Evolutionary conservation across 2,113 vertebrate genomes (phyloP).

Genomic region (Eptesicus fuscus): DNA sequence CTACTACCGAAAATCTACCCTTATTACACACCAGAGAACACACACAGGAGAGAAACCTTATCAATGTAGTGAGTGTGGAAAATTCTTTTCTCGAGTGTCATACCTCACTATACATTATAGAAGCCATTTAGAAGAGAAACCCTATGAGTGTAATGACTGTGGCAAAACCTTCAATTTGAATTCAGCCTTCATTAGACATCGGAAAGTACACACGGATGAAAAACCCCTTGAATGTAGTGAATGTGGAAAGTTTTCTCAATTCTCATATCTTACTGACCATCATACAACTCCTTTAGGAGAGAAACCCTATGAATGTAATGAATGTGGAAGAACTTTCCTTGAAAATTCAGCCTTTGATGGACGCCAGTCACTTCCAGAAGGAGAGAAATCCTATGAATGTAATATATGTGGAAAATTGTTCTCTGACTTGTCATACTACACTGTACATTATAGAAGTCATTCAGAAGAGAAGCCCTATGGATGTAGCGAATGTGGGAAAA

Average conservation of each 20-base stretch:
- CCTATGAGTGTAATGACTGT: conserved; percentile 71
- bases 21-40: conserved; percentile 74
- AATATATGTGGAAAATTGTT: conserved; percentile 73
- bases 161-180: conserved; percentile 76
- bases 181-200: conserved; percentile 74
- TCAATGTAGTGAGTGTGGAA: conserved; percentile 75
- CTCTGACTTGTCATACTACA: conserved; percentile 58
- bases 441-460: conserved; percentile 70
- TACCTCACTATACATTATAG: conserved; percentile 75
- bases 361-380: conserved; percentile 59
- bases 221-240: conserved; percentile 54
- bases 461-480: conserved; percentile 77
- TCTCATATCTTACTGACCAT: conserved; percentile 26
- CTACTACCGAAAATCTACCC: conserved; percentile 73
- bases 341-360: conserved; percentile 37
- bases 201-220: conserved; percentile 69
- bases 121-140: conserved; percentile 76
- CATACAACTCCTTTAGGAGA: conserved; percentile 54
- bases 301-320: conserved; percentile 62
- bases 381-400: conserved; percentile 73
- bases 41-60: conserved; percentile 78
- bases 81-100: conserved; percentile 72
- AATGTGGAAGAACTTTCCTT: conserved; percentile 63
- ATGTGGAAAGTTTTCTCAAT: conserved; percentile 61
- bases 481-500: conserved; percentile 74